phyloP scores from a whole-genome alignment of 2,113 vertebrate genomes.

The Syngnathoides biaculeatus region DNA sequence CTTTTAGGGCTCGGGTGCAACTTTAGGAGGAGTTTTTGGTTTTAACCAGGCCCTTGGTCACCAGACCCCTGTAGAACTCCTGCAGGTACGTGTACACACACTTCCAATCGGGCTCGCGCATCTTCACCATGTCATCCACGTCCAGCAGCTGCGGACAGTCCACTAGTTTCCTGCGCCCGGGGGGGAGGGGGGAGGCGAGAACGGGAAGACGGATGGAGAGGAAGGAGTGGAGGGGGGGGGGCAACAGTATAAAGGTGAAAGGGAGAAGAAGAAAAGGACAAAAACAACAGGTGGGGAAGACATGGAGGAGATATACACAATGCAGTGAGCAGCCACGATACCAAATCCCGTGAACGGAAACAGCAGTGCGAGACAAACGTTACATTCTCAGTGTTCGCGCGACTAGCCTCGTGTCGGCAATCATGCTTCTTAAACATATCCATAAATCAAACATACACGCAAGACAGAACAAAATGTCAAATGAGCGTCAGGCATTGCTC shows the following conservation, averaged over 20 bases:
- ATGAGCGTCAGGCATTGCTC: conserved; percentile 56
- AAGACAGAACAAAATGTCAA: conserved; percentile 62
- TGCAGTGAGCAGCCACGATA: conserved; percentile 78
- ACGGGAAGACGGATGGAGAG: conserved; percentile 23
- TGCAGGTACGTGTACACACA: conserved; percentile 99
- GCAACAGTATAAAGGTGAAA: conserved; percentile 43
- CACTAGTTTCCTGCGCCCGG: conserved; percentile 85
- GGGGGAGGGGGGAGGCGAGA: conserved; percentile 15
- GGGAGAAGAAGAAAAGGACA: not conserved
- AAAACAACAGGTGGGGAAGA: conserved; percentile 12
- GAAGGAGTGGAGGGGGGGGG: conserved; percentile 20
- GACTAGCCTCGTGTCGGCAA: conserved; percentile 66
- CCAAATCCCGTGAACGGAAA: conserved; percentile 44
- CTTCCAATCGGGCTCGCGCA: conserved; percentile 99
- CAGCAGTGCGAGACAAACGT: conserved; percentile 61
- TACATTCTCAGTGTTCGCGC: conserved; percentile 71
- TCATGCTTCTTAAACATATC: conserved; percentile 70
- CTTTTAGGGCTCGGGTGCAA: conserved; percentile 49
- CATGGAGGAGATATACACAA: conserved; percentile 46
- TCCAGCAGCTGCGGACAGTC: conserved; percentile 98
- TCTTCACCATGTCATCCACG: conserved; percentile 99
- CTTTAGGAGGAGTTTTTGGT: conserved; percentile 98
- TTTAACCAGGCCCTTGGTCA: conserved; percentile 99
- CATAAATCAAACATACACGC: conserved; percentile 31
- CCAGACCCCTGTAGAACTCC: conserved; percentile 99